phyloP scores from a whole-genome alignment of 92 coral and sea anemone species.

The Epizoanthus stellaris region DNA sequence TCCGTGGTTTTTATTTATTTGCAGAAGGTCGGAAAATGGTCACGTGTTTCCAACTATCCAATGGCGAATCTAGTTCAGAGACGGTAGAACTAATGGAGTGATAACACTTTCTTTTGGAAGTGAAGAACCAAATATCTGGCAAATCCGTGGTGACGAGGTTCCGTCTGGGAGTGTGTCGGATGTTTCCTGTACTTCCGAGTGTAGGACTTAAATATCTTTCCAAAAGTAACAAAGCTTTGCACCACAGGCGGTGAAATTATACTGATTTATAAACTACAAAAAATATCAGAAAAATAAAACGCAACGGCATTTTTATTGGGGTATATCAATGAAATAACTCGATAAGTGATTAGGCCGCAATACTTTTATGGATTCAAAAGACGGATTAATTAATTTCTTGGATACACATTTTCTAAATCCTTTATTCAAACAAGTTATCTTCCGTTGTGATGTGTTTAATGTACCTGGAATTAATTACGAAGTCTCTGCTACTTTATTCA shows the following conservation, averaged over 20 bases:
- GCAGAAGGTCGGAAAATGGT: conserved; percentile 1
- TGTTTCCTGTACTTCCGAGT: conserved; percentile 41
- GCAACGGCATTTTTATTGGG: too few species aligned
- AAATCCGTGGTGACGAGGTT: conserved; percentile 43
- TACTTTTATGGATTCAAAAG: conserved; percentile 8
- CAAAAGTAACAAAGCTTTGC: neutral
- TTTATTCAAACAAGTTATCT: conserved; percentile 34
- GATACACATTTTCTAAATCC: conserved; percentile 26
- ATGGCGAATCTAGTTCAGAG: conserved; percentile 1
- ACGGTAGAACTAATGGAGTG: conserved; percentile 36
- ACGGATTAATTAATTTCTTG: conserved; percentile 38
- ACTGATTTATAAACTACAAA: neutral
- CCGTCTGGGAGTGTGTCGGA: conserved; percentile 49
- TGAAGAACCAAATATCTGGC: conserved; percentile 15
- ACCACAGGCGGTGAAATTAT: conserved; percentile 12
- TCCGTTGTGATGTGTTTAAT: conserved; percentile 8
- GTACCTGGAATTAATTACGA: neutral
- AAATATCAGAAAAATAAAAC: too few species aligned
- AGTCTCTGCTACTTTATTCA: neutral
- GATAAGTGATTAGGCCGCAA: too few species aligned
- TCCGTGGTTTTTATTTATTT: conserved; percentile 36
- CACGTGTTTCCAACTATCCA: conserved; percentile 26
- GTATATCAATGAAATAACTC: too few species aligned
- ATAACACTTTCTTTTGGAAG: conserved; percentile 27
- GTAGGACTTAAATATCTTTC: conserved; percentile 19